Conservation (phyloP, 2,888 invertebrate species). For the Pollenia griseotomentosa region DNA sequence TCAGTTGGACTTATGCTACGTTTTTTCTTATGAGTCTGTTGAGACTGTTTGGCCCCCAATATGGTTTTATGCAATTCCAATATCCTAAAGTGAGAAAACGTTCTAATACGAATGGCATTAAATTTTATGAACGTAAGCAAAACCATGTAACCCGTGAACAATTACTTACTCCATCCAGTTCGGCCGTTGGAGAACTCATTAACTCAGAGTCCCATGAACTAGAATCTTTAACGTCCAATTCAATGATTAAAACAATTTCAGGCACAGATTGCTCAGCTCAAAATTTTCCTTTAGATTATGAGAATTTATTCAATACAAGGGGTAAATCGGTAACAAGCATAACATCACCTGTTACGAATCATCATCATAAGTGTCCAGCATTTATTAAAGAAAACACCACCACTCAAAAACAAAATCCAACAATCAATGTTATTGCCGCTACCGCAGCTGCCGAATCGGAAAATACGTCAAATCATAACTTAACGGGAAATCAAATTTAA, state of each 20-base stretch:
- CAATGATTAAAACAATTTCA: slow-evolving; percentile 82
- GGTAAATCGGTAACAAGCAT: slow-evolving; percentile 23
- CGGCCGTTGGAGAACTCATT: slow-evolving; percentile 83
- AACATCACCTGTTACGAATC: slow-evolving; percentile 55
- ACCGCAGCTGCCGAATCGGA: slow-evolving; percentile 38
- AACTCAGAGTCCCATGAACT: slow-evolving; percentile 84
- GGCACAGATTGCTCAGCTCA: slow-evolving; percentile 79
- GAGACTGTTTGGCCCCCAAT: slow-evolving; percentile 89
- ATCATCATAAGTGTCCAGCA: slow-evolving; percentile 71
- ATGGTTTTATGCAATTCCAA: slow-evolving; percentile 86
- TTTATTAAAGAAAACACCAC: slow-evolving; percentile 64
- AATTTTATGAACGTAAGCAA: slow-evolving; percentile 82
- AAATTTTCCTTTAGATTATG: slow-evolving; percentile 78
- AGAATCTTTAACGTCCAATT: slow-evolving; percentile 83
- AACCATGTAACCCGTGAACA: slow-evolving; percentile 83
- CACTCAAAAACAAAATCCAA: slow-evolving; percentile 47
- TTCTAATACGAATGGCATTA: slow-evolving; percentile 77
- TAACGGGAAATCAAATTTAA: slow-evolving; percentile 28
- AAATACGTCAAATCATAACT: slow-evolving; percentile 18
- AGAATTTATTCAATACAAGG: slow-evolving; percentile 79
- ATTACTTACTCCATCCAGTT: slow-evolving; percentile 83
- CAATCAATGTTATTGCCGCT: slow-evolving; percentile 10
- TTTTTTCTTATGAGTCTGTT: slow-evolving; percentile 93
- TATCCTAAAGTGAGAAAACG: slow-evolving; percentile 83
- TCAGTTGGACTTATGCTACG: slow-evolving; percentile 96